Percentiles rank a stretch among this genome's conserved stretches.
Conservation (phyloP, 2,113 vertebrate species). For the Aptenodytes forsteri region DNA sequence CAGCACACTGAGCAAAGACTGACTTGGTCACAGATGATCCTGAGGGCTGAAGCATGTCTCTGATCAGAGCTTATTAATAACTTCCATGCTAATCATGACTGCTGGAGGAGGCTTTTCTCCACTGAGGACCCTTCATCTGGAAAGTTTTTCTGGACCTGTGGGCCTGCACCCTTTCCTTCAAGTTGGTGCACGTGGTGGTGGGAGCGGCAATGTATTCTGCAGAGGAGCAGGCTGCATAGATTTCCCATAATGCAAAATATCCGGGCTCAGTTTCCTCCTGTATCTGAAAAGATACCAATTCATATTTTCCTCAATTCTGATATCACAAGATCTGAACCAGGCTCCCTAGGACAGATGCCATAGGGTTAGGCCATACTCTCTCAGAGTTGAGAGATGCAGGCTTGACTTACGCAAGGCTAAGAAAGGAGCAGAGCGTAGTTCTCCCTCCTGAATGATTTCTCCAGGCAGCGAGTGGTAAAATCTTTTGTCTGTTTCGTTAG, state of each 20-base stretch:
- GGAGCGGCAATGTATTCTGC: background rate
- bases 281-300: background rate
- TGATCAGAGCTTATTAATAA: background rate
- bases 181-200: background rate
- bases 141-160: background rate
- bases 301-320: background rate
- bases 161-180: background rate
- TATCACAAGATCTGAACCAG: background rate
- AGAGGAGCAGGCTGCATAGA: background rate
- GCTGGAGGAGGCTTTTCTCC: background rate
- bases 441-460: background rate
- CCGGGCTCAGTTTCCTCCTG: background rate
- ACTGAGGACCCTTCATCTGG: background rate
- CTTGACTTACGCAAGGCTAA: background rate
- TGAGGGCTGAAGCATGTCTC: background rate
- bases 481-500: background rate
- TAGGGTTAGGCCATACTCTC: background rate
- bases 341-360: background rate
- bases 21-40: background rate
- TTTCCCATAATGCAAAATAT: background rate
- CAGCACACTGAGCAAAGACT: background rate
- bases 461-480: background rate
- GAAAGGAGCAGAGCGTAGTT: background rate
- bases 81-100: background rate
- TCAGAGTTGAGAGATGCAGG: background rate